A percentile compares a stretch with the other conserved stretches of the same genome.
Evolutionary conservation across 2,888 invertebrate species (phyloP).

Genomic region (Metallyticus violacea): DNA sequence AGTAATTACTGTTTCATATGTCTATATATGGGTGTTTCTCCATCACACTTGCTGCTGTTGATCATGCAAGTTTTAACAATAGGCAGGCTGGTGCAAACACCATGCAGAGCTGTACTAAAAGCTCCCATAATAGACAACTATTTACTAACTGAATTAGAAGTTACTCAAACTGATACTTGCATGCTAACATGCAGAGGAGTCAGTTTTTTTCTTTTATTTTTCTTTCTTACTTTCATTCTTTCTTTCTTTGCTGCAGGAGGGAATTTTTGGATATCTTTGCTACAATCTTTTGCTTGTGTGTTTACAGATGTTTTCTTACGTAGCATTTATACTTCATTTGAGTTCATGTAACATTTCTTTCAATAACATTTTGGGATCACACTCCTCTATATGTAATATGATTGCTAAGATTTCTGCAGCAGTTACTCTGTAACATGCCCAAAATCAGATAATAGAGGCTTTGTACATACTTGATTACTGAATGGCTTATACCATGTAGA

Average conservation of each 20-base stretch:
- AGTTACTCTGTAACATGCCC: background rate
- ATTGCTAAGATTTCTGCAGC: background rate
- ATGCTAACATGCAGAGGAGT: background rate
- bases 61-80: background rate
- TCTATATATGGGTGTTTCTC: background rate
- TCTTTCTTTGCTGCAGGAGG: background rate
- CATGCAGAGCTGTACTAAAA: conserved; percentile 5
- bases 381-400: background rate
- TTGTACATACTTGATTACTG: background rate
- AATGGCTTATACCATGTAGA: background rate
- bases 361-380: background rate
- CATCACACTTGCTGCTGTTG: background rate
- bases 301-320: background rate
- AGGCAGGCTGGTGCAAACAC: conserved; percentile 1
- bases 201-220: background rate
- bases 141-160: conserved; percentile 13
- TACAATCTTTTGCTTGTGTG: background rate
- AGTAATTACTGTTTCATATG: background rate
- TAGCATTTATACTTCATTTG: background rate
- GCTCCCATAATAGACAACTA: background rate
- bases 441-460: background rate
- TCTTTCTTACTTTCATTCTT: too few relatives aligned
- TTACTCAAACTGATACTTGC: conserved; percentile 1
- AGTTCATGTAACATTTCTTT: background rate
- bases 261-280: background rate